Base-by-base conservation (phyloP, 2,888 invertebrate species). In the Tanypteryx hageni region DNA sequence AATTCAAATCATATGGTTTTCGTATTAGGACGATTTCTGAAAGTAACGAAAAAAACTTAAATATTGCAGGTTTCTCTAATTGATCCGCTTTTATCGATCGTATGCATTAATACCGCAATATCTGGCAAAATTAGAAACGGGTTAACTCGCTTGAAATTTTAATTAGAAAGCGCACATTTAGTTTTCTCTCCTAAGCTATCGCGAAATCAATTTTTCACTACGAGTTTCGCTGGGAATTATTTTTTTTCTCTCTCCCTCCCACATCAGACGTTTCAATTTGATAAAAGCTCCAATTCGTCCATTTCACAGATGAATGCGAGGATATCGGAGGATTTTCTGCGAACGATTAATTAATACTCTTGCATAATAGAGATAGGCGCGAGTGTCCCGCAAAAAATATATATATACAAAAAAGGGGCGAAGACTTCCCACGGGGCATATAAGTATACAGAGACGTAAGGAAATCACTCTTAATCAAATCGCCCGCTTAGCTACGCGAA, bases 321-420 rank as follows among this genome's bases (percentile, higher is more conserved):
- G 27, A 76, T 76, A 76, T n/a, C 68, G 68, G 68, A 68, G 27
- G 22, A 76, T 76, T 76, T 76, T 76, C 22, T 76, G 14, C 27
- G 76, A 76, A 9, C 76, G 76, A 76, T 76, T 76, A 76, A 76
- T 76, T 76, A 76, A 76, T 76, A 76, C 76, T 22, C 76, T 10
- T 27, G 76, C 27, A 76, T 27, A 76, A 13, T 27, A 76, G 76
- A 14, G 22, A 76, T 76, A 27, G 76, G 22, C n/a, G 22, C 22
- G 27, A 27, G 27, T 13, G 22, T 76, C 5, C 44, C 44, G 44
- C 44, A 44, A 44, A 44, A 44, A 44, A 44, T n/a, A n/a, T n/a
- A n/a, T n/a, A 44, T 44, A 44, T 44, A 44, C 5, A 44, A 3
- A 44, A 44, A 44, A 5, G 44, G 44, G 44, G 44, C 44, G 44